Conservation (phyloP, 2,888 invertebrate genomes). For the Polietes domitor region DNA sequence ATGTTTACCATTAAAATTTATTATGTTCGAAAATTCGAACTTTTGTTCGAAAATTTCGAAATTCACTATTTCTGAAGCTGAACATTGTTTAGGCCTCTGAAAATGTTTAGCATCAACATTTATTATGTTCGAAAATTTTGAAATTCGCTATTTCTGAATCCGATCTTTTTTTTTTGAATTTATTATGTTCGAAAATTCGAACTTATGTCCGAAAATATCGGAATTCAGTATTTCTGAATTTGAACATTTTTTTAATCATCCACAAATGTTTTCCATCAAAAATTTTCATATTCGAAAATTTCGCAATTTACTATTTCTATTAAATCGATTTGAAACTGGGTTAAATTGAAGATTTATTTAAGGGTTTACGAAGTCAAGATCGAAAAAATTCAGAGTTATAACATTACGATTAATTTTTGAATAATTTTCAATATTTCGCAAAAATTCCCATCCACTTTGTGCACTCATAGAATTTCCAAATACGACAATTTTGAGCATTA, state of each 20-base stretch:
- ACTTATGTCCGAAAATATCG: conserved; percentile 60
- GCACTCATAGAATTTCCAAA: too few relatives aligned
- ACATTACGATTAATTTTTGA: too few relatives aligned
- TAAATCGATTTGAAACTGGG: neutral
- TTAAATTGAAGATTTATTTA: neutral
- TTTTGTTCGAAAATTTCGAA: conserved; percentile 27
- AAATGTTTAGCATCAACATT: neutral
- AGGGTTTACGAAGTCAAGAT: neutral
- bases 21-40: conserved; percentile 44
- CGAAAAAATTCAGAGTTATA: too few relatives aligned
- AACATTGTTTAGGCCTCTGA: too few relatives aligned
- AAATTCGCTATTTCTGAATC: neutral
- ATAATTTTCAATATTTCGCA: neutral
- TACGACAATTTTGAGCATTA: too few relatives aligned
- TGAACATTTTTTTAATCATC: neutral
- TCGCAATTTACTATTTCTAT: neutral
- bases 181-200: conserved; percentile 18
- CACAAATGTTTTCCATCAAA: neutral
- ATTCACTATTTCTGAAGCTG: neutral
- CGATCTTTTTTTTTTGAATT: neutral
- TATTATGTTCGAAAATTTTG: conserved; percentile 31
- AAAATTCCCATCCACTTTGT: neutral
- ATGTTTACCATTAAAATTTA: neutral
- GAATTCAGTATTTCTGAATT: neutral
- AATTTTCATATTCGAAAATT: neutral